A percentile compares a stretch with the other conserved stretches of the same genome.
Conservation (phyloP, 2,888 invertebrate genomes). For the Sarcophaga rosellei region DNA sequence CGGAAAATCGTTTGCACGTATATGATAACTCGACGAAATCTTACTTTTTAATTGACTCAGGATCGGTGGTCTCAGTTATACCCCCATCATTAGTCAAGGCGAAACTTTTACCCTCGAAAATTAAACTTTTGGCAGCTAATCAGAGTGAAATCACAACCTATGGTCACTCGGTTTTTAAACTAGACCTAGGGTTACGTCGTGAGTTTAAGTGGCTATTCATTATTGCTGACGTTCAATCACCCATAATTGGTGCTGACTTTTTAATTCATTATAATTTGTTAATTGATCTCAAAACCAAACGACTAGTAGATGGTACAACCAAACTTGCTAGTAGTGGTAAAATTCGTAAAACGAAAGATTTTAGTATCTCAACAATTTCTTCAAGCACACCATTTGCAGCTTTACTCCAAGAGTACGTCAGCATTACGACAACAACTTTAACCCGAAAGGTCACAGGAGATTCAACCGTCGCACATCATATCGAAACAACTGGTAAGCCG, state of each 20-base stretch:
- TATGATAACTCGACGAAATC: too few relatives aligned
- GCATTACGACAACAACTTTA: too few relatives aligned
- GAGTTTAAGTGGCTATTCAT: slow-evolving; percentile 68
- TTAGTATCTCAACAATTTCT: slow-evolving; percentile 31
- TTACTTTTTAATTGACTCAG: slow-evolving; percentile 47
- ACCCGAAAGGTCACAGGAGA: too few relatives aligned
- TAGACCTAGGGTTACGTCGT: slow-evolving; percentile 63
- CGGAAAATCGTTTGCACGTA: too few relatives aligned
- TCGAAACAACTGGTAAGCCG: slow-evolving; percentile 40
- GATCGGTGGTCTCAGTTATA: too few relatives aligned
- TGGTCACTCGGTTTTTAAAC: slow-evolving; percentile 49
- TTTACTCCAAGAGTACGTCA: too few relatives aligned
- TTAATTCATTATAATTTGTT: slow-evolving; percentile 45
- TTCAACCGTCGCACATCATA: slow-evolving; percentile 25
- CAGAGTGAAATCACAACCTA: slow-evolving; percentile 61
- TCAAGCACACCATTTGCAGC: too few relatives aligned
- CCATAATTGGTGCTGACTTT: slow-evolving; percentile 68
- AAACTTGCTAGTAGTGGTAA: slow-evolving; percentile 23
- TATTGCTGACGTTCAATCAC: slow-evolving; percentile 58
- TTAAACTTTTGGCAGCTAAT: slow-evolving; percentile 67
- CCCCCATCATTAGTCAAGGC: too few relatives aligned
- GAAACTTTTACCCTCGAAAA: neutral
- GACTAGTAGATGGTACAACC: slow-evolving; percentile 48
- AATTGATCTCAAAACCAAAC: slow-evolving; percentile 58
- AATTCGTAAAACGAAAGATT: slow-evolving; percentile 27